Conservation (phyloP, 2,888 invertebrate genomes). For the Daptonema setosum region DNA sequence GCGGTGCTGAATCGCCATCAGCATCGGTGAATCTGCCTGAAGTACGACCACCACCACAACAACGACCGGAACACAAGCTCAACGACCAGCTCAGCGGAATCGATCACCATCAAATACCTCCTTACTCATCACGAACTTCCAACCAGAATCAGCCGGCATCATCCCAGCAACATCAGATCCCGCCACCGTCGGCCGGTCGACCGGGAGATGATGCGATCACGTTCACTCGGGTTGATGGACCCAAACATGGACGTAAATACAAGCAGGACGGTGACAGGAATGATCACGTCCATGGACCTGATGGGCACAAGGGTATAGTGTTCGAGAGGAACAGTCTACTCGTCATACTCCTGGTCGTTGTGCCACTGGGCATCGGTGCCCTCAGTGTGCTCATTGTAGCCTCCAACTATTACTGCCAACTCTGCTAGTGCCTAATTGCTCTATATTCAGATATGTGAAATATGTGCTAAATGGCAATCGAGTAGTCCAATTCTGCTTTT, state of each 20-base stretch:
- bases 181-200: background rate
- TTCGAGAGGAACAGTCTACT: conserved; percentile 15
- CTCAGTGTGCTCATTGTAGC: conserved; percentile 22
- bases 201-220: background rate
- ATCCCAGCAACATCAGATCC: background rate
- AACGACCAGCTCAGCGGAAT: background rate
- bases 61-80: background rate
- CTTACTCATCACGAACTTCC: too few relatives aligned
- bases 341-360: conserved; percentile 22
- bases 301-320: too few relatives aligned
- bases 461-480: too few relatives aligned
- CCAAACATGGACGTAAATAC: background rate
- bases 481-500: too few relatives aligned
- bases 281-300: background rate
- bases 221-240: background rate
- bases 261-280: background rate
- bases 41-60: background rate
- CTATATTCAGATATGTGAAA: too few relatives aligned
- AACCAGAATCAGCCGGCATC: too few relatives aligned
- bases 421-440: conserved; percentile 16
- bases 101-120: too few relatives aligned
- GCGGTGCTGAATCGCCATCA: too few relatives aligned
- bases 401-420: conserved; percentile 26
- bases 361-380: conserved; percentile 23
- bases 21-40: background rate